Conservation (phyloP, 2,113 vertebrate genomes). For the Pleuronectes platessa region DNA sequence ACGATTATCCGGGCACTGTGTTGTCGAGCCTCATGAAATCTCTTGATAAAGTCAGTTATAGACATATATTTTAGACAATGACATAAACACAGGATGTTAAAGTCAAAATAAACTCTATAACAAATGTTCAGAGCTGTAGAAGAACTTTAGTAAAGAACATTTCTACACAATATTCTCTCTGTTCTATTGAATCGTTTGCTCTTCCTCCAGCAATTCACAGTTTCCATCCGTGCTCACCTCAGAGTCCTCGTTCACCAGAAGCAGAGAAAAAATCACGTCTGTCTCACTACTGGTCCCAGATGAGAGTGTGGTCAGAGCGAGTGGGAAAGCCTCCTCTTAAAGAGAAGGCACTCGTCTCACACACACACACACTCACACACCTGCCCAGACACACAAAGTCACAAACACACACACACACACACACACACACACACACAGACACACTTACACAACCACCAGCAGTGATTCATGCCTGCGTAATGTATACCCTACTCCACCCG, state of each 20-base stretch:
- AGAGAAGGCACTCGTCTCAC: background rate
- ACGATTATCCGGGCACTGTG: no score
- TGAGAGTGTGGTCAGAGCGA: slow-evolving; percentile 29
- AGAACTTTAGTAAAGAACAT: background rate
- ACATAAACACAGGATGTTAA: no score
- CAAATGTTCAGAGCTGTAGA: background rate
- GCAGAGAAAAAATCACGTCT: slow-evolving; percentile 29
- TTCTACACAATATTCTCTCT: background rate
- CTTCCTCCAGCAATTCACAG: background rate
- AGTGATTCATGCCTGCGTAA: slow-evolving; percentile 61
- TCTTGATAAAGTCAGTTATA: no score
- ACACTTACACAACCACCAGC: slow-evolving; percentile 12
- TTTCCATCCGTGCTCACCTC: slow-evolving; percentile 53
- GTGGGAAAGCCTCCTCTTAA: slow-evolving; percentile 52
- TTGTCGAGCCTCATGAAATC: no score
- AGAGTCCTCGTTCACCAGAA: slow-evolving; percentile 2
- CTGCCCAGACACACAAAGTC: background rate
- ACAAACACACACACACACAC: slow-evolving; percentile 11
- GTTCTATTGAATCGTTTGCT: background rate
- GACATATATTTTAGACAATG: no score
- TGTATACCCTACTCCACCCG: slow-evolving; percentile 38
- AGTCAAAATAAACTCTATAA: background rate
- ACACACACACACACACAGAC: background rate
- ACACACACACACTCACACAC: slow-evolving; percentile 16
- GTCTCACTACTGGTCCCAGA: slow-evolving; percentile 7